Evolutionary conservation across 2,888 invertebrate species (phyloP).

Genomic region (Melanostoma mellinum): DNA sequence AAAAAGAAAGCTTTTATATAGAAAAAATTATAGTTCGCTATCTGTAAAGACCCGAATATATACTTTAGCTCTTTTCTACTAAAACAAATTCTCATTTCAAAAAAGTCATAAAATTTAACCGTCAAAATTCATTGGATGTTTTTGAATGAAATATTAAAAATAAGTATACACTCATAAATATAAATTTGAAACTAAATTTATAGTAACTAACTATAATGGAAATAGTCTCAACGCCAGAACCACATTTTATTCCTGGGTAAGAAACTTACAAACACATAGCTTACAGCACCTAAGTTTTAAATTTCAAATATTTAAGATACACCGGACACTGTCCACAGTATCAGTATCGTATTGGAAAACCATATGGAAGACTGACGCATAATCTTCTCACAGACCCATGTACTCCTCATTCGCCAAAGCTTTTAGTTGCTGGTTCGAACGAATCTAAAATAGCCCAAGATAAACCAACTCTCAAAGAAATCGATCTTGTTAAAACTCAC

Average conservation of each 20-base stretch:
- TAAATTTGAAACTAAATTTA: slow-evolving; percentile 30
- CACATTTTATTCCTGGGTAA: slow-evolving; percentile 90
- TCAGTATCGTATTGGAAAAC: slow-evolving; percentile 88
- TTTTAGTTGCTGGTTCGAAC: slow-evolving; percentile 85
- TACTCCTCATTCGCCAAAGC: slow-evolving; percentile 87
- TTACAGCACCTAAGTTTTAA: too few species aligned
- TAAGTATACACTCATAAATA: neutral
- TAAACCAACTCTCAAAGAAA: slow-evolving; percentile 86
- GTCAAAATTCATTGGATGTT: too few species aligned
- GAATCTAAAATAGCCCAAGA: slow-evolving; percentile 81
- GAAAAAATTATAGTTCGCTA: too few species aligned
- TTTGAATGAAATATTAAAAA: too few species aligned
- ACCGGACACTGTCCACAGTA: slow-evolving; percentile 90
- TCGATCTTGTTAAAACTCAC: slow-evolving; percentile 86
- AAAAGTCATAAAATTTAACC: too few species aligned
- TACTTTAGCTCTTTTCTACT: too few species aligned
- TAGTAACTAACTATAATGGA: slow-evolving; percentile 75
- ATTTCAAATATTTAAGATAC: slow-evolving; percentile 83
- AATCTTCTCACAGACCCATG: slow-evolving; percentile 89
- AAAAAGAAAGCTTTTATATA: too few species aligned
- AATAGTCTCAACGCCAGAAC: slow-evolving; percentile 84
- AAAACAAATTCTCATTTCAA: too few species aligned
- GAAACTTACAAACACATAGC: neutral
- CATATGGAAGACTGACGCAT: slow-evolving; percentile 89
- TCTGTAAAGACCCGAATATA: too few species aligned